phyloP scores from a whole-genome alignment of 2,797 vertebrate species.

The Miichthys miiuy region DNA sequence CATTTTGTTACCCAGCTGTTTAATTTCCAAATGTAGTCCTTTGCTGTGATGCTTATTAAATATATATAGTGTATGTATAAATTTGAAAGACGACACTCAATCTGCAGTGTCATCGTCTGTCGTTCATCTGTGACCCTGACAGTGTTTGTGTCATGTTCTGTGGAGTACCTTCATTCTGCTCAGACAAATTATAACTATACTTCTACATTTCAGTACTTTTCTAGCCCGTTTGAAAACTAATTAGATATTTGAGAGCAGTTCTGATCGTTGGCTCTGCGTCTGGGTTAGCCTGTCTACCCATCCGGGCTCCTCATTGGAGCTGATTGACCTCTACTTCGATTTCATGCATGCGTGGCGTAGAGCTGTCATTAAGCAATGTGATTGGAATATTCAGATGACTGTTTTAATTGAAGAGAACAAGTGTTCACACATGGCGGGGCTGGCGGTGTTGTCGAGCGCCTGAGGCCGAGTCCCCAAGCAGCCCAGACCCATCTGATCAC shows the following conservation, averaged over 20 bases:
- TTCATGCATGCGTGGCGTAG: slow-evolving; percentile 65
- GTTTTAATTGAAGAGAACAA: slow-evolving; percentile 85
- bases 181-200: background rate
- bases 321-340: slow-evolving; percentile 68
- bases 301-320: slow-evolving; percentile 26
- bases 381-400: slow-evolving; percentile 84
- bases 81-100: background rate
- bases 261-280: slow-evolving; percentile 22
- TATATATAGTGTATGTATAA: too few relatives aligned
- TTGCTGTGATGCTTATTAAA: too few relatives aligned
- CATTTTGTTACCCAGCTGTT: too few relatives aligned
- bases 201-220: slow-evolving; percentile 11
- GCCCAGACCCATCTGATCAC: slow-evolving; percentile 81
- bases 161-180: background rate
- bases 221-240: slow-evolving; percentile 26
- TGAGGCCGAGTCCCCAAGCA: slow-evolving; percentile 75
- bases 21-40: too few relatives aligned
- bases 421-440: slow-evolving; percentile 82
- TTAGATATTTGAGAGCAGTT: slow-evolving; percentile 33
- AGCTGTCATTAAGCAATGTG: slow-evolving; percentile 75
- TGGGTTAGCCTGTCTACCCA: slow-evolving; percentile 42
- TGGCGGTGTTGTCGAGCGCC: slow-evolving; percentile 78
- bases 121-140: background rate
- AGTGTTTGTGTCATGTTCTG: background rate
- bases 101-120: background rate